Evolutionary conservation across 1,140 invertebrate species (phyloP).

Genomic region (Diachasma alloeum): DNA sequence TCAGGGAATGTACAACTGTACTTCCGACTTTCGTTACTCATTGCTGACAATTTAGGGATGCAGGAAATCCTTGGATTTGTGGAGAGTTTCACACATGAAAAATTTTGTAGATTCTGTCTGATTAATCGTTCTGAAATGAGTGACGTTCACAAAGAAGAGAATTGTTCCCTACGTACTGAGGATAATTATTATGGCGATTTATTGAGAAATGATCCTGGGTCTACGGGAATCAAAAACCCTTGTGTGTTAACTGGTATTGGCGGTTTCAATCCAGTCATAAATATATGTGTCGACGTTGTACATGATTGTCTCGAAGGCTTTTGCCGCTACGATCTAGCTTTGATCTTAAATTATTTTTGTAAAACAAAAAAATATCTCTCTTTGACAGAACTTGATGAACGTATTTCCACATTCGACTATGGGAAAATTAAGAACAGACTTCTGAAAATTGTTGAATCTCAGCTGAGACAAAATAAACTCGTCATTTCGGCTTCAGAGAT

Average conservation of each 20-base stretch:
- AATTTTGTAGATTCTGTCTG: conserved; percentile 48
- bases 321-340: conserved; percentile 37
- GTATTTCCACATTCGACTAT: conserved; percentile 34
- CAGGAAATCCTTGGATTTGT: conserved; percentile 46
- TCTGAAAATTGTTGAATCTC: conserved; percentile 16
- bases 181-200: conserved; percentile 15
- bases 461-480: conserved; percentile 29
- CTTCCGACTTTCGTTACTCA: conserved; percentile 41
- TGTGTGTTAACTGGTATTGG: conserved; percentile 16
- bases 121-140: conserved; percentile 33
- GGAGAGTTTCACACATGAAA: conserved; percentile 41
- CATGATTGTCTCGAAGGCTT: conserved; percentile 46
- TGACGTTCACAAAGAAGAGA: conserved; percentile 30
- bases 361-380: conserved; percentile 36
- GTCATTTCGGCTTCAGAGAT: conserved; percentile 40
- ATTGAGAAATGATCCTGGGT: not conserved
- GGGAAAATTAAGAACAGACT: conserved; percentile 35
- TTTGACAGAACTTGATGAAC: conserved; percentile 34
- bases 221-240: conserved; percentile 13
- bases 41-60: conserved; percentile 52
- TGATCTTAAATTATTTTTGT: conserved; percentile 36
- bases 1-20: conserved; percentile 30
- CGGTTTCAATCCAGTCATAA: conserved; percentile 40
- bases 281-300: conserved; percentile 39
- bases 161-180: conserved; percentile 30